These are phyloP conservation scores for Amia ocellicauda DNA, from an alignment of 2,113 vertebrate genomes.

Conservation along the genomic window DNA sequence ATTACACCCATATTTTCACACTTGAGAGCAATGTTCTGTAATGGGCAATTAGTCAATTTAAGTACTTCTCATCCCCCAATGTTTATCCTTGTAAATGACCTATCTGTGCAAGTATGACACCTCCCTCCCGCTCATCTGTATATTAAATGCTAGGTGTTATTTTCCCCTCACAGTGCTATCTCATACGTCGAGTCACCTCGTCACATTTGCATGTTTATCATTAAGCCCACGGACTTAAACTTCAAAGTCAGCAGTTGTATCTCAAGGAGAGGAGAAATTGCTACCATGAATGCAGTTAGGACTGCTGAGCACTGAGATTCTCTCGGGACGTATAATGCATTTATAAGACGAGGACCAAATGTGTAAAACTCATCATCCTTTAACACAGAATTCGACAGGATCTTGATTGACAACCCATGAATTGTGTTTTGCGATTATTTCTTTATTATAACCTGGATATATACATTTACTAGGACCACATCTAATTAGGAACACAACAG, in stretches of 20 bases:
- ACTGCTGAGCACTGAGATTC: too few species aligned
- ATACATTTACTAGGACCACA: too few species aligned
- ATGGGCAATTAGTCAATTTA: slow-evolving; percentile 42
- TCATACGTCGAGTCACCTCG: slow-evolving; percentile 7
- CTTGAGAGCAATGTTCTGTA: slow-evolving; percentile 17
- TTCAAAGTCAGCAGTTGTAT: slow-evolving; percentile 7
- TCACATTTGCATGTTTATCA: slow-evolving; percentile 10
- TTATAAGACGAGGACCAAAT: too few species aligned
- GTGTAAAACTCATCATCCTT: too few species aligned
- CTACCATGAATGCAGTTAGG: not conserved
- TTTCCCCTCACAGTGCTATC: not conserved
- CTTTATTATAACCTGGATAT: too few species aligned
- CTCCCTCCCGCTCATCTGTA: slow-evolving; percentile 48
- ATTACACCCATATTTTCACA: slow-evolving; percentile 20
- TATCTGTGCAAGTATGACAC: not conserved
- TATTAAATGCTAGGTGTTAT: slow-evolving; percentile 18
- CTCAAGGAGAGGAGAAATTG: not conserved
- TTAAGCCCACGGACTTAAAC: not conserved
- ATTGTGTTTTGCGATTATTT: too few species aligned
- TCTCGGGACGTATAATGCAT: too few species aligned
- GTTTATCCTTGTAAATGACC: slow-evolving; percentile 14
- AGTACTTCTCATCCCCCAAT: slow-evolving; percentile 31
- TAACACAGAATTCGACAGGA: too few species aligned
- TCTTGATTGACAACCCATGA: too few species aligned
- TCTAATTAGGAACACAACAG: not conserved